A percentile compares a stretch with the other conserved stretches of the same genome.
phyloP scores from a whole-genome alignment of 2,888 invertebrate species.

The Synanthedon formicaeformis region DNA sequence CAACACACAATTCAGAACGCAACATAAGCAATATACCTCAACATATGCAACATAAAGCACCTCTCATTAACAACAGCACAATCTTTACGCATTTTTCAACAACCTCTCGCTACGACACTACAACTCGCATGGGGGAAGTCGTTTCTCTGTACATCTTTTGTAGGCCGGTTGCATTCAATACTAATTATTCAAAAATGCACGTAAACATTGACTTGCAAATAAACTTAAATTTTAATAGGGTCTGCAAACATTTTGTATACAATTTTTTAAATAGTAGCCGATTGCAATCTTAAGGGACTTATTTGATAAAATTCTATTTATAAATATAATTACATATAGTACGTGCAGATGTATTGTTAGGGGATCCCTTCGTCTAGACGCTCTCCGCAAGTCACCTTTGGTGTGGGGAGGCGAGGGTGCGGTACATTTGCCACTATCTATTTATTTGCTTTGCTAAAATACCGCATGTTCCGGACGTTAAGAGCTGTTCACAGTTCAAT shows the following conservation, averaged over 20 bases:
- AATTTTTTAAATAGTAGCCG: not conserved
- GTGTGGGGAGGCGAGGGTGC: conserved; percentile 54
- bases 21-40: conserved; percentile 7
- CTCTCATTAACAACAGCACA: not conserved
- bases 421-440: conserved; percentile 50
- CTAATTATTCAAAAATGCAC: conserved; percentile 4
- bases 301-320: conserved; percentile 4
- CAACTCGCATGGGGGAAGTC: conserved; percentile 17
- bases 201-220: no score
- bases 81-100: conserved; percentile 17
- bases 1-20: conserved; percentile 12
- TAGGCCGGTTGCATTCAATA: conserved; percentile 1
- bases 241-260: no score
- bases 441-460: conserved; percentile 60
- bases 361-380: conserved; percentile 65
- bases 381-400: conserved; percentile 54
- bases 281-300: conserved; percentile 10
- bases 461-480: conserved; percentile 48
- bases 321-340: conserved; percentile 6
- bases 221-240: no score
- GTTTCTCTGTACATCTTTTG: conserved; percentile 8
- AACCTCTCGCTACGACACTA: conserved; percentile 14
- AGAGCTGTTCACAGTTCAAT: conserved; percentile 26
- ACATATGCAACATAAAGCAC: conserved; percentile 2
- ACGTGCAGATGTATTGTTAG: conserved; percentile 23